phyloP scores from a whole-genome alignment of 1,140 invertebrate species.

The Whitmania pigra region DNA sequence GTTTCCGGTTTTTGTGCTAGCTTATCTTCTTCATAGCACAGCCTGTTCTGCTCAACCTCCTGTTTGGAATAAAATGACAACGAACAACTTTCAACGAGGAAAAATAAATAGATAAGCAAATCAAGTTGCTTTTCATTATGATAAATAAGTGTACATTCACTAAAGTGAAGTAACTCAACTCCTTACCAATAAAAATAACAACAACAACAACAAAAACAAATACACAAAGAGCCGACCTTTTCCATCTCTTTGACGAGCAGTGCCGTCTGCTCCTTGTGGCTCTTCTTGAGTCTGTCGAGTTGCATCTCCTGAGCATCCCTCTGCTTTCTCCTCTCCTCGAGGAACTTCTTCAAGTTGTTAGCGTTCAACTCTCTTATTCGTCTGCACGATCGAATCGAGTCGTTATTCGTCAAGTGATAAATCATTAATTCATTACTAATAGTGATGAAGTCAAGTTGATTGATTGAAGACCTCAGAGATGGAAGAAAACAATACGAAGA shows the following conservation, averaged over 20 bases:
- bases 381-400: slow-evolving; percentile 25
- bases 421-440: no score
- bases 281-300: slow-evolving; percentile 78
- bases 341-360: slow-evolving; percentile 96
- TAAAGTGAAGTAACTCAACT: no score
- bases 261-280: slow-evolving; percentile 82
- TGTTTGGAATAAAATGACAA: not conserved
- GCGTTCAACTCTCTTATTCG: slow-evolving; percentile 81
- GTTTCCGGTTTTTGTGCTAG: slow-evolving; percentile 14
- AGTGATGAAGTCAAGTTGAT: not conserved
- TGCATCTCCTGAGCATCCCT: slow-evolving; percentile 81
- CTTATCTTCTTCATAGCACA: slow-evolving; percentile 17
- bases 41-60: slow-evolving; percentile 2
- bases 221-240: slow-evolving; percentile 51
- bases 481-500: no score
- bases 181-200: not conserved
- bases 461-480: not conserved
- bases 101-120: no score
- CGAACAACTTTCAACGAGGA: not conserved
- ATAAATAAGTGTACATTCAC: no score
- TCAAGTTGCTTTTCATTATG: no score
- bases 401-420: not conserved
- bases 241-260: slow-evolving; percentile 79
- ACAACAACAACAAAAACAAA: not conserved
- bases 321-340: slow-evolving; percentile 80